Percentiles rank a stretch among this genome's conserved stretches.
Conservation (phyloP, 2,797 vertebrate species). For the Bryconaethiops microstoma region DNA sequence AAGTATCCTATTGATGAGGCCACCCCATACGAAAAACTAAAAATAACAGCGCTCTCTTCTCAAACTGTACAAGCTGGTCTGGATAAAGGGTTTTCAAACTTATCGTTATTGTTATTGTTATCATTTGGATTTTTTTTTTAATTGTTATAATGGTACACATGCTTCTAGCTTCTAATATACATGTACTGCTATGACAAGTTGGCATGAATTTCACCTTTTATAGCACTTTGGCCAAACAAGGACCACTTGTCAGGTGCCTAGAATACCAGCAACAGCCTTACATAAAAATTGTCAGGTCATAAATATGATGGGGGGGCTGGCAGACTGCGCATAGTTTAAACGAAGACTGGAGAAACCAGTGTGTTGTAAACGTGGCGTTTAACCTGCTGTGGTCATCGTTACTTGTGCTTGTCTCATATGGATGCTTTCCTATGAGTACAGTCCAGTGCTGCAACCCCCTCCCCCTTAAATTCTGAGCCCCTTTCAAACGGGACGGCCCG, state of each 20-base stretch:
- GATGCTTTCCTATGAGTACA: background rate
- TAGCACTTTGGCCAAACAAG: background rate
- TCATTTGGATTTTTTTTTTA: too few species aligned
- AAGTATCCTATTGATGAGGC: constrained; percentile 69
- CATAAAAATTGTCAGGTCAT: background rate
- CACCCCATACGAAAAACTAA: constrained; percentile 63
- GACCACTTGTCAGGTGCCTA: background rate
- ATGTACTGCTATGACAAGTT: background rate
- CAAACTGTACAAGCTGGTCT: background rate
- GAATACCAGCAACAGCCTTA: background rate
- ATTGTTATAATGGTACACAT: background rate
- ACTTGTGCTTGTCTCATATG: background rate
- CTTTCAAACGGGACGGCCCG: constrained; percentile 66
- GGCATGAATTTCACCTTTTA: background rate
- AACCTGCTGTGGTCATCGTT: background rate
- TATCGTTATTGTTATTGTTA: background rate
- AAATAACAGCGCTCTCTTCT: constrained; percentile 35
- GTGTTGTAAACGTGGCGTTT: background rate
- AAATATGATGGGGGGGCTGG: background rate
- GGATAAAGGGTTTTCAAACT: background rate
- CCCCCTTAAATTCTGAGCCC: constrained; percentile 62
- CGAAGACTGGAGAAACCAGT: background rate
- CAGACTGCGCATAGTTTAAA: background rate
- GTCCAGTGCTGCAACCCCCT: constrained; percentile 19
- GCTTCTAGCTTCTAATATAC: background rate